Evolutionary conservation across 2,113 vertebrate genomes (phyloP).

Genomic region (Toxotes chatareus): DNA sequence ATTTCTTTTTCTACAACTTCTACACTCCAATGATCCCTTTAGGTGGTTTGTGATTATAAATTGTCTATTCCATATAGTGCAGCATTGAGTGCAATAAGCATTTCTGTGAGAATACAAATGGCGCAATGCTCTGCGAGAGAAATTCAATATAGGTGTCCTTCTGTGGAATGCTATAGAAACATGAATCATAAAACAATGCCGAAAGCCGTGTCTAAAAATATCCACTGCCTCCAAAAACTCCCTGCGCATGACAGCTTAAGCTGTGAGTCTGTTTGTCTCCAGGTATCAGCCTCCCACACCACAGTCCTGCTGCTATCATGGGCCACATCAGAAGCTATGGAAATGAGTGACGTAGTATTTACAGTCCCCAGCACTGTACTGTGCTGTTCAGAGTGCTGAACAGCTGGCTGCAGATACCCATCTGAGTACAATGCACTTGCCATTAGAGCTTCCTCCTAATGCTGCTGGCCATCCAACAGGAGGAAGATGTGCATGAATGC

Average conservation of each 20-base stretch:
- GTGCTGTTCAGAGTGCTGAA: not conserved
- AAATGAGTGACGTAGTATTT: constrained; percentile 64
- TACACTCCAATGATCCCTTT: not conserved
- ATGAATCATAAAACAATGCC: constrained; percentile 42
- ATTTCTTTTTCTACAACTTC: not conserved
- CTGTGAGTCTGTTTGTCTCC: constrained; percentile 50
- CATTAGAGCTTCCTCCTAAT: constrained; percentile 51
- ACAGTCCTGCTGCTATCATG: constrained; percentile 54
- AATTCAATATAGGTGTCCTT: not conserved
- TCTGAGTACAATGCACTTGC: constrained; percentile 51
- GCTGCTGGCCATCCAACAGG: constrained; percentile 14
- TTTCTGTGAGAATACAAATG: not conserved
- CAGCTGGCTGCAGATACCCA: constrained; percentile 61
- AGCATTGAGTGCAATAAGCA: not conserved
- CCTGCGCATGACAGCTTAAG: not conserved
- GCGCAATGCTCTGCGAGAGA: not conserved
- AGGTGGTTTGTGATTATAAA: not conserved
- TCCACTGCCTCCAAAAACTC: constrained; percentile 25
- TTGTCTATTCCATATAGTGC: not conserved
- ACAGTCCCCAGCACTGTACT: constrained; percentile 19
- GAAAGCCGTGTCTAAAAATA: constrained; percentile 56
- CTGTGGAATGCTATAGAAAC: constrained; percentile 20
- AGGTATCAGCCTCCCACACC: constrained; percentile 65
- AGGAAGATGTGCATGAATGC: constrained; percentile 33
- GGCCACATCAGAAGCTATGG: constrained; percentile 67